phyloP scores from a whole-genome alignment of 2,888 invertebrate genomes.

The Tinea semifulvella region DNA sequence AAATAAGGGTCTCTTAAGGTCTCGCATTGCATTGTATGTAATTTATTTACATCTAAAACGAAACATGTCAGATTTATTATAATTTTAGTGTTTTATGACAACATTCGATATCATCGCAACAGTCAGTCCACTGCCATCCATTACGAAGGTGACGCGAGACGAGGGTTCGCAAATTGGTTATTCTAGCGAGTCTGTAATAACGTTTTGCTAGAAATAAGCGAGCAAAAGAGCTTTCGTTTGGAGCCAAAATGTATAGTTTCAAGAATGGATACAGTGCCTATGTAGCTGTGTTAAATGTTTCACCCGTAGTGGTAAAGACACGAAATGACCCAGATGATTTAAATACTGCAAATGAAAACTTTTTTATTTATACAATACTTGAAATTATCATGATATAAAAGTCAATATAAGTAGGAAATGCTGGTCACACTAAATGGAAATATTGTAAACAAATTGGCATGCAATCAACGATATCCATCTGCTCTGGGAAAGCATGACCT shows the following conservation, averaged over 20 bases:
- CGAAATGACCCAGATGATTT: too few species aligned
- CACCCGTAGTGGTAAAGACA: neutral
- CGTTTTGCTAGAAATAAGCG: constrained; percentile 24
- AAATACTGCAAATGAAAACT: too few species aligned
- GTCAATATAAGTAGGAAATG: too few species aligned
- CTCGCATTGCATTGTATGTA: too few species aligned
- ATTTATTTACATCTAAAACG: neutral
- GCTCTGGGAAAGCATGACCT: too few species aligned
- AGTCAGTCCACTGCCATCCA: constrained; percentile 30
- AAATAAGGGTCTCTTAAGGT: too few species aligned
- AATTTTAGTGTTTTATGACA: constrained; percentile 3
- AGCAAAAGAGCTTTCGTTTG: constrained; percentile 13
- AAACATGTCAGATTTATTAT: neutral
- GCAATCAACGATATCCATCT: too few species aligned
- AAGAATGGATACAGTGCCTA: neutral
- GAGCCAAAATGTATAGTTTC: constrained; percentile 5
- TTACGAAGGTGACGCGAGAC: constrained; percentile 36
- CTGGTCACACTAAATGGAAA: too few species aligned
- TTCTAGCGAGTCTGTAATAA: constrained; percentile 29
- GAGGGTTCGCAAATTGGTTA: constrained; percentile 40
- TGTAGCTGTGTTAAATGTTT: neutral
- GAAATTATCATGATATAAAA: too few species aligned
- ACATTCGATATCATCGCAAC: constrained; percentile 25
- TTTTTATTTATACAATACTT: too few species aligned
- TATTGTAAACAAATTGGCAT: too few species aligned